A percentile compares a stretch with the other conserved stretches of the same genome.
Evolutionary conservation across 1,140 invertebrate species (phyloP).

Genomic region (Drosophila willistoni): DNA sequence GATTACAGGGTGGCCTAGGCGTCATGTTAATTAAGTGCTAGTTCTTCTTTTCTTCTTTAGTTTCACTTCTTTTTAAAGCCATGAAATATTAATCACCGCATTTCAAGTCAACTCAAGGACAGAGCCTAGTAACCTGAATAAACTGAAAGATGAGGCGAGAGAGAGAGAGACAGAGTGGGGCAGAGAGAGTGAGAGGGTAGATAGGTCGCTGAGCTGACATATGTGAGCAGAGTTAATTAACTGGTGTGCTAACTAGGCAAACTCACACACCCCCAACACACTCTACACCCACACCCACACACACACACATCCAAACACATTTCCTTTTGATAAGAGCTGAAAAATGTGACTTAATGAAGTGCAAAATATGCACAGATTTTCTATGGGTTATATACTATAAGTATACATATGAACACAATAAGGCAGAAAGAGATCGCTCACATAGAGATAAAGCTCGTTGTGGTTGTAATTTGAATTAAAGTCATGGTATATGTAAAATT

Average conservation of each 20-base stretch:
- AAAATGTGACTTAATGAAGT: conserved; percentile 78
- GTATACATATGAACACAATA: conserved; percentile 40
- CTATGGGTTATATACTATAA: conserved; percentile 36
- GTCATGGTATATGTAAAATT: background rate
- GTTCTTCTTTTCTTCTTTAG: conserved; percentile 60
- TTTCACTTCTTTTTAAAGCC: conserved; percentile 38
- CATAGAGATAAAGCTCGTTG: background rate
- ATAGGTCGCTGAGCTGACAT: conserved; percentile 21
- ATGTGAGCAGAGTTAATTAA: conserved; percentile 63
- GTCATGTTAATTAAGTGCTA: conserved; percentile 77
- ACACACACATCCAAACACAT: conserved; percentile 2
- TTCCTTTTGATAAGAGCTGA: conserved; percentile 43
- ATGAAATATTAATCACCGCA: conserved; percentile 47
- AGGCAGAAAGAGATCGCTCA: conserved; percentile 35
- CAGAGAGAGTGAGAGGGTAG: background rate
- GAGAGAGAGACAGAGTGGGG: background rate
- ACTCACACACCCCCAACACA: conserved; percentile 20
- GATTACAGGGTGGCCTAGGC: conserved; percentile 28
- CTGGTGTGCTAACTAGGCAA: conserved; percentile 65
- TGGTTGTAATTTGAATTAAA: conserved; percentile 14
- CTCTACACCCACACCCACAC: background rate
- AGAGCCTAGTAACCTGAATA: conserved; percentile 69
- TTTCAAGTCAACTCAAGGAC: conserved; percentile 56
- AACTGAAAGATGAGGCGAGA: background rate
- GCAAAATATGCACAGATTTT: conserved; percentile 71